Percentiles rank a stretch among this genome's conserved stretches.
Conservation (phyloP, 2,888 invertebrate species). For the Physocephala rufipes region DNA sequence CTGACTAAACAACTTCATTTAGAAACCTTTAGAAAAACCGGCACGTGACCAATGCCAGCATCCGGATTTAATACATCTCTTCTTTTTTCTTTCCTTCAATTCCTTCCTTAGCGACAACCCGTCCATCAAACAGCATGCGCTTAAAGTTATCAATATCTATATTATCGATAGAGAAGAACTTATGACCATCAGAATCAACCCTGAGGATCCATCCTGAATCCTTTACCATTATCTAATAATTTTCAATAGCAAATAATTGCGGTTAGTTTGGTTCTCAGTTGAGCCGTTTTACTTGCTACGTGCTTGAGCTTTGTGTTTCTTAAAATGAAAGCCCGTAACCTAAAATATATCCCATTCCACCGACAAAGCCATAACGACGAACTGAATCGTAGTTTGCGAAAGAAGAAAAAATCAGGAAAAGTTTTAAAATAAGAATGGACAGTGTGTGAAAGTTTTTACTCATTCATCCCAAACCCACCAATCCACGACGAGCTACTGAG, state of each 20-base stretch:
- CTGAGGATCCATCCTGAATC: neutral
- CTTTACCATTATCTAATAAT: constrained; percentile 18
- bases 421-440: neutral
- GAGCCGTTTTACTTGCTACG: constrained; percentile 21
- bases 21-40: neutral
- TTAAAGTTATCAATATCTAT: neutral
- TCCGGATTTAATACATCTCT: neutral
- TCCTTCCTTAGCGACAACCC: too few relatives aligned
- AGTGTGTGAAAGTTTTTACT: constrained; percentile 1
- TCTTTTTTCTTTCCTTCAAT: neutral
- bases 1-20: neutral
- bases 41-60: constrained; percentile 5
- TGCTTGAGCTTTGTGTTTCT: neutral
- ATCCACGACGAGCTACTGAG: too few relatives aligned
- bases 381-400: neutral
- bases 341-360: neutral
- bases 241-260: constrained; percentile 41
- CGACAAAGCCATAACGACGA: neutral
- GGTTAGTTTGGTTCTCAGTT: constrained; percentile 20
- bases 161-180: neutral
- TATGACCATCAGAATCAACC: neutral
- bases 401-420: neutral
- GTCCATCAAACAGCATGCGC: too few relatives aligned
- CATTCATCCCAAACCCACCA: neutral
- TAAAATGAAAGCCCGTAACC: neutral